Evolutionary conservation across 2,797 vertebrate species (phyloP), one percentile per base, ranked within the genome.

Genomic region (Danio albolineatus): DNA sequence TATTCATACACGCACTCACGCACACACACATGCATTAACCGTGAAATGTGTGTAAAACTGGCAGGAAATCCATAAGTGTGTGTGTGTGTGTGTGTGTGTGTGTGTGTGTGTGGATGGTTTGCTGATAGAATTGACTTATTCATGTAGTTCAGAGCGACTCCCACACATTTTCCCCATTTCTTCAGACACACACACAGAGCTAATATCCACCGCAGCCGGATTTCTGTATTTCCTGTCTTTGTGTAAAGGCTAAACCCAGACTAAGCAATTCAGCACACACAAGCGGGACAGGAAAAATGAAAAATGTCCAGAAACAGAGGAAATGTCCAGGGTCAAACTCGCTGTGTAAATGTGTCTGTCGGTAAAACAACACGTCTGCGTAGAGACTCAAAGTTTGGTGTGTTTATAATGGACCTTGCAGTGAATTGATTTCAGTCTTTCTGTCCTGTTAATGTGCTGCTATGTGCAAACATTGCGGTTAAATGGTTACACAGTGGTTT

Each of bases 91-190:
- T 38, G 60, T 81, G 71, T 82, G 78, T 83, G 48, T 82, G 79
- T 38, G 60, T 81, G 71, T 82, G 78, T 83, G 48, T 73, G 61
- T 67, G 13, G 61, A 49, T 72, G 74, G 54, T 76, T 62, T 80
- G 60, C 78, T 84, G 77, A 74, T 75, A 82, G 74, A 84, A 84
- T 74, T 66, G 76, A 75, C 69, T 80, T 82, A 77, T 86, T 86
- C 80, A 82, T 80, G 73, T 70, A 8, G 70, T 66, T 73, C 69
- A 80, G 73, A 65, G 57, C 59, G 70, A 60, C 73, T 84, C 82
- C 82, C 79, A 71, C 71, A 66, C 84, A 85, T 84, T 84, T 64
- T 81, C 69, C 54, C 56, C 78, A 73, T 81, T 78, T 78, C 60
- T 67, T 81, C 66, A 49, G 49, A 73, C 67, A 65, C 48, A 69